Evolutionary conservation across 2,113 vertebrate genomes (phyloP), one percentile per base, ranked within the genome.

Genomic region (Macrotus californicus): DNA sequence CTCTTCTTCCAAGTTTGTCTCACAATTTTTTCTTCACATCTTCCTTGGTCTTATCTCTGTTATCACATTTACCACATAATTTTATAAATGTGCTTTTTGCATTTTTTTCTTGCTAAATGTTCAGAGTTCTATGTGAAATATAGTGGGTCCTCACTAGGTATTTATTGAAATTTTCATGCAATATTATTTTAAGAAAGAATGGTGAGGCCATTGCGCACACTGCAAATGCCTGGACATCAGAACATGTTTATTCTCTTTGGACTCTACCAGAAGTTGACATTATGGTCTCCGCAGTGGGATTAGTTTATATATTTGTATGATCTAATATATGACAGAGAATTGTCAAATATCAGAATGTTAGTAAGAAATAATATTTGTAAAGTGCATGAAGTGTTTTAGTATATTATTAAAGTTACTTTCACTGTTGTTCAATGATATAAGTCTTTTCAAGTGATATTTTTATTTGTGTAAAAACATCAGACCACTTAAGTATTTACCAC

Each of bases 81-180:
- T 31, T 77, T 64, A 24, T 64, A 5, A 83, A 69, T 59, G 26
- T 4, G 39, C 14, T 34, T 82, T 64, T 84, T 56, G 29, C 21
- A 54, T 69, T 91, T 94, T 54, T 12, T 11, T 88, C 26, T 93
- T 67, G 29, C 15, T 52, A 82, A 39, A 46, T n/a, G 6, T 16
- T 61, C 9, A 86, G 46, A 75, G 21, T 15, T 81, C 56, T 95
- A 31, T 12, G 82, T 89, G 54, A 91, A 7, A 39, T 29, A 59
- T 31, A 69, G 50, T 26, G 26, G 16, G 12, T 66, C 1, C 12
- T 92, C 24, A 67, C 12, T 26, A 64, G 9, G 7, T 39, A 10
- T 24, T 95, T 59, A 67, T 67, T 79, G 31, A 95, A 76, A 96
- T 75, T 56, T 66, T 41, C 43, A 86, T 56, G 18, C 81, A 88